Percentiles rank a stretch among this genome's conserved stretches.
Evolutionary conservation across 2,797 vertebrate genomes (phyloP).

Genomic region (Anolis apletophallus): DNA sequence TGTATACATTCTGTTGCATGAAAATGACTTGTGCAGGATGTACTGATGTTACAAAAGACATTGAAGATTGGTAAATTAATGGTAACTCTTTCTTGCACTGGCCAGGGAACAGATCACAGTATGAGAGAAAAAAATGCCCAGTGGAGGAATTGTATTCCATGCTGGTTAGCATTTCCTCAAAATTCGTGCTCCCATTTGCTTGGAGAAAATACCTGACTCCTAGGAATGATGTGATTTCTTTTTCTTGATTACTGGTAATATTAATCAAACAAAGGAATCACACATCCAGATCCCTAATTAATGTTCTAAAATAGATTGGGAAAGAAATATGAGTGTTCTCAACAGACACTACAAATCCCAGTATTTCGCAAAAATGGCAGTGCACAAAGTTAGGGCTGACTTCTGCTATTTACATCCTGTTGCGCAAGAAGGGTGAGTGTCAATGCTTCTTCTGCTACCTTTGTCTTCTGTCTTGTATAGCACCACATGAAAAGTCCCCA

Average conservation of each 20-base stretch:
- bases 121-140: background rate
- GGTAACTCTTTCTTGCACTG: background rate
- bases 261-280: background rate
- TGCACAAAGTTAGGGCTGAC: background rate
- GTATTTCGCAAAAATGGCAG: background rate
- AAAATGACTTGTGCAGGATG: background rate
- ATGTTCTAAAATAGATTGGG: background rate
- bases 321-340: background rate
- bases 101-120: background rate
- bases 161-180: background rate
- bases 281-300: background rate
- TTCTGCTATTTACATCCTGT: background rate
- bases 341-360: background rate
- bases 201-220: background rate
- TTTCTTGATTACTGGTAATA: background rate
- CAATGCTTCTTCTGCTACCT: background rate
- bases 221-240: background rate
- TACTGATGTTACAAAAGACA: background rate
- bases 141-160: background rate
- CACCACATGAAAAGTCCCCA: conserved; percentile 50
- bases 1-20: background rate
- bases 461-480: background rate
- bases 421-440: background rate
- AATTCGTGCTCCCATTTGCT: background rate
- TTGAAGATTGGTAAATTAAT: background rate